These are phyloP conservation scores for Cyprinus carpio DNA, from an alignment of 2,113 vertebrate species.

Conservation along the genomic window DNA sequence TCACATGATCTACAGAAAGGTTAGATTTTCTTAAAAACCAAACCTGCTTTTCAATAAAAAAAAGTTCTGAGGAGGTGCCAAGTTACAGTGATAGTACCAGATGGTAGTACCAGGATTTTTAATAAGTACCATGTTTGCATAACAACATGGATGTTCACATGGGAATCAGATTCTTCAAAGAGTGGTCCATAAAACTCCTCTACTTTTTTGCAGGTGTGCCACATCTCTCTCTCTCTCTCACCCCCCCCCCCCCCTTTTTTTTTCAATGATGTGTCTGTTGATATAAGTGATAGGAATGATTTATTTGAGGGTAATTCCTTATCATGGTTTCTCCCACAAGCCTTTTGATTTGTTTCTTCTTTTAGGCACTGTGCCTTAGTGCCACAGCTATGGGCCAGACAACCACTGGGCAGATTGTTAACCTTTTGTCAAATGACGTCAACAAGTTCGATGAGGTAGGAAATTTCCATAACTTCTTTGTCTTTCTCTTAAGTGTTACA, in stretches of 20 bases:
- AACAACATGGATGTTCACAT: neutral
- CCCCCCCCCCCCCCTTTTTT: too few relatives aligned
- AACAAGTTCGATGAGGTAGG: conserved; percentile 93
- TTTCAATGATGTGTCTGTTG: neutral
- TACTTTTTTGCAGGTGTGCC: neutral
- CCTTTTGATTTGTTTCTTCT: neutral
- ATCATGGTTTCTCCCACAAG: neutral
- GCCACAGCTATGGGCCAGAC: conserved; percentile 87
- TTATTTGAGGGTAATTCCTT: neutral
- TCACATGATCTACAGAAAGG: conserved; percentile 94
- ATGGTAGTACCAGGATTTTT: neutral
- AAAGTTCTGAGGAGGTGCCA: neutral
- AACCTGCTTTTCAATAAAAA: neutral
- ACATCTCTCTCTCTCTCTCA: neutral
- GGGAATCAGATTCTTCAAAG: neutral
- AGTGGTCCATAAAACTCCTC: neutral
- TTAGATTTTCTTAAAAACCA: conserved; percentile 61
- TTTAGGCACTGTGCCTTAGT: conserved; percentile 87
- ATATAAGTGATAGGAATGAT: neutral
- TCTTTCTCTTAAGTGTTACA: neutral
- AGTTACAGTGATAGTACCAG: neutral
- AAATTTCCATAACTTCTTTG: neutral
- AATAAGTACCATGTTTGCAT: neutral
- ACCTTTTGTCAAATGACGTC: conserved; percentile 95
- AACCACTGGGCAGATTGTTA: conserved; percentile 95